These are phyloP conservation scores for Noctua janthe DNA, from an alignment of 2,888 invertebrate genomes.

Conservation along the genomic window DNA sequence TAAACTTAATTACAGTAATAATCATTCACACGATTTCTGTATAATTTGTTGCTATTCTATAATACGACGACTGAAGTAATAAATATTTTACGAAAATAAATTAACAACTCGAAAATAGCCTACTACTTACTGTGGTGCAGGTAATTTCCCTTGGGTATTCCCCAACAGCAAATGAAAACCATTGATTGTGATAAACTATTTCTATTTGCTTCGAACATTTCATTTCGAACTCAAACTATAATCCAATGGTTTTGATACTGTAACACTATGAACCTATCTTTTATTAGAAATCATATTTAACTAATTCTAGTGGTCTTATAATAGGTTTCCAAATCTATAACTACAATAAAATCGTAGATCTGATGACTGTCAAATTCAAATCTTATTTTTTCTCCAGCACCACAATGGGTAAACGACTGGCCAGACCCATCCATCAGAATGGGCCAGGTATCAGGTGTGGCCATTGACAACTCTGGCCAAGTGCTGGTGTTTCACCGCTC, in stretches of 20 bases:
- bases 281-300: neutral
- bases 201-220: neutral
- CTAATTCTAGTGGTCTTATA: neutral
- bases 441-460: conserved; percentile 96
- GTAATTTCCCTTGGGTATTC: conserved; percentile 43
- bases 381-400: conserved; percentile 79
- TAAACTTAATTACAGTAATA: neutral
- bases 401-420: conserved; percentile 90
- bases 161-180: conserved; percentile 15
- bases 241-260: neutral
- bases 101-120: neutral
- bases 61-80: neutral
- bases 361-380: neutral
- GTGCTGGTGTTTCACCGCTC: conserved; percentile 96
- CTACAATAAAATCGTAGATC: neutral
- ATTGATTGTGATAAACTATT: conserved; percentile 10
- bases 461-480: conserved; percentile 93
- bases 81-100: neutral
- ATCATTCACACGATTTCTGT: neutral
- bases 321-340: neutral
- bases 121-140: neutral
- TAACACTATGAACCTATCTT: neutral
- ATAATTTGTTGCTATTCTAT: neutral
- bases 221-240: neutral
- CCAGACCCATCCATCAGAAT: conserved; percentile 87